Evolutionary conservation across 2,888 invertebrate genomes (phyloP), one percentile per base, ranked within the genome.

Genomic region (Xestia c-nigrum): DNA sequence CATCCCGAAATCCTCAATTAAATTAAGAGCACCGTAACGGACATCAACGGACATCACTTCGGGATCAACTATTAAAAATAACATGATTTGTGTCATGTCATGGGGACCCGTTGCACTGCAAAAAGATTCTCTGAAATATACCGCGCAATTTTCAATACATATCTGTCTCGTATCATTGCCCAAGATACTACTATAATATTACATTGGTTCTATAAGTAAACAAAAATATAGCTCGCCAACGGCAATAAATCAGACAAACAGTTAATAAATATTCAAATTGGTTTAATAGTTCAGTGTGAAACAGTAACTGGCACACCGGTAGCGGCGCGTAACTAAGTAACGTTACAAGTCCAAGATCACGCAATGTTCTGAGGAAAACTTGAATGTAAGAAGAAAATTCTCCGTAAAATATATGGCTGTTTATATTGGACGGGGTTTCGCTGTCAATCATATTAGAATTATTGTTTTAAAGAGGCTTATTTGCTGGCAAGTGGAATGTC

Each of bases 301-400:
- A 81, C 55, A 57, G 59, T 81, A 85, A 70, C 74, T 87, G 4
- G 84, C 61, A 76, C 85, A 80, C 74, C 80, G 81, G 82, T 78
- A 85, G 84, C 46, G 7, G 24, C 3, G 70, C 76, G 80, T 72
- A 77, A 76, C 81, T 65, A 70, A 82, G 46, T 73, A 47, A 63
- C 70, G 57, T 61, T 80, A 57, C 85, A 82, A 87, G 87, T 82
- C 70, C 88, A 87, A 87, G 87, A 85, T 64, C 85, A 86, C 80
- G 87, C 87, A 64, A 86, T 61, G 57, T 46, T 72, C 6, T 57
- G 38, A 14, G 66, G 72, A 52, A 63, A 76, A 76, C 85, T 67
- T 64, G 31, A 24, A 74, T 31, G 61, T 38, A 2, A 50, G 74
- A 72, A 70, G 74, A 70, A 85, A 76, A 83, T 68, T 66, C 38